A percentile compares a stretch with the other conserved stretches of the same genome.
These are phyloP conservation scores for Gobio gobio DNA, from an alignment of 2,113 vertebrate genomes.

Conservation along the genomic window DNA sequence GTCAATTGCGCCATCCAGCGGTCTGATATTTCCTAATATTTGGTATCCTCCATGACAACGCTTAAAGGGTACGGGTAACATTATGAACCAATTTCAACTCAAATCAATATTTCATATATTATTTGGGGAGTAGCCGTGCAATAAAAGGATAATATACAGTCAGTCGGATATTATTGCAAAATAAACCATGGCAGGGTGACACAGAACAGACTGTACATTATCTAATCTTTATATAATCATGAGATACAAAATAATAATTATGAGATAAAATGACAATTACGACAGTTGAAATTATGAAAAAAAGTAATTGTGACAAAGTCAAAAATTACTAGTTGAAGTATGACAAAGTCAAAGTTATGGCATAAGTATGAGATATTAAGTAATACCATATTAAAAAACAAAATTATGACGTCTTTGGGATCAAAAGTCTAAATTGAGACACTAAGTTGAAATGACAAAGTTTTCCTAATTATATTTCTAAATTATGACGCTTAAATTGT, in stretches of 20 bases:
- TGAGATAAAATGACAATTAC: neutral
- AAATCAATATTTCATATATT: neutral
- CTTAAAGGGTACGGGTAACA: neutral
- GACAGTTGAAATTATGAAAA: no score
- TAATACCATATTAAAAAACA: no score
- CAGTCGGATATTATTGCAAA: neutral
- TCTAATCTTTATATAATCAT: neutral
- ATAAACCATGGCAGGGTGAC: neutral
- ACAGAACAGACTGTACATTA: neutral
- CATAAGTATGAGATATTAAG: neutral
- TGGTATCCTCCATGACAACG: neutral
- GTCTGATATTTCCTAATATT: neutral
- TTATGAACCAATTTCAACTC: neutral
- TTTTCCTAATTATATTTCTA: neutral
- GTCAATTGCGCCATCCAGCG: neutral
- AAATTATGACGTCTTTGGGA: no score
- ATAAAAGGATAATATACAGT: neutral
- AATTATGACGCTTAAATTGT: no score
- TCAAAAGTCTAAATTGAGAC: no score
- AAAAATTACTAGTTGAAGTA: no score
- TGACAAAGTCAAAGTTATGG: no score
- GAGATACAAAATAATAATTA: neutral
- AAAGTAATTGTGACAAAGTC: no score
- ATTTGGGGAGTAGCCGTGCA: neutral
- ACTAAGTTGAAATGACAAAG: neutral